Base-by-base conservation (phyloP, 2,113 vertebrate species). In the Argyrosomus japonicus region DNA sequence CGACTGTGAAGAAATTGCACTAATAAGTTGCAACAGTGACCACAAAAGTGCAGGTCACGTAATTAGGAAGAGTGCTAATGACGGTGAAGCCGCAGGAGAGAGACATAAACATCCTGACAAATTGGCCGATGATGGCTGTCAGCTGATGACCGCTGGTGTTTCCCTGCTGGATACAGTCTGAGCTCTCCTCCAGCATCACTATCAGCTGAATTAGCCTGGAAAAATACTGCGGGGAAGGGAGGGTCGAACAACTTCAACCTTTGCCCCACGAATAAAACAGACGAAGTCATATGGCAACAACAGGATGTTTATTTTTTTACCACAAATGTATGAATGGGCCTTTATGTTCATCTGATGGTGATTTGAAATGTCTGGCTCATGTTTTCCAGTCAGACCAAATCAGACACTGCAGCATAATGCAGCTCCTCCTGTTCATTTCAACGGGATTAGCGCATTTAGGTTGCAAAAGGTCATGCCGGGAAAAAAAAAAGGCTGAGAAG, bases 161-260 rank as follows among this genome's bases (percentile, higher is more conserved):
- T 93, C 90, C 73, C 91, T 91, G 92, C 92, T 91, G 92, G 90
- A 70, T 29, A 68, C 21, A 48, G 86, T 81, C 83, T 79, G 75
- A 77, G 71, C 61, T 70, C 53, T 82, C 50, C 25, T 51, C 40
- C 80, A 71, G 40, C 79, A 50, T 78, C 74, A 48, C 62, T 29
- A 9, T 62, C 61, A 45, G 12, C 54, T 48, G 12, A 27, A 27
- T 25, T n/a, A 32, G 11, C 48, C 50, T 71, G 36, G 32, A 56
- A 6, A 58, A 19, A 54, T 51, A 85, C 29, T 53, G 32, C 13
- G 29, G 11, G 6, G 36, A 19, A 63, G 57, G 56, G 13, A 58
- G 36, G 14, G 2, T 25, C 21, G n/a, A 56, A n/a, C 5, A 32
- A 6, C 51, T 50, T 40, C 14, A 56, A 77, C 40, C 17, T 56